phyloP scores from a whole-genome alignment of 2,113 vertebrate genomes.

The Lagenorhynchus albirostris region DNA sequence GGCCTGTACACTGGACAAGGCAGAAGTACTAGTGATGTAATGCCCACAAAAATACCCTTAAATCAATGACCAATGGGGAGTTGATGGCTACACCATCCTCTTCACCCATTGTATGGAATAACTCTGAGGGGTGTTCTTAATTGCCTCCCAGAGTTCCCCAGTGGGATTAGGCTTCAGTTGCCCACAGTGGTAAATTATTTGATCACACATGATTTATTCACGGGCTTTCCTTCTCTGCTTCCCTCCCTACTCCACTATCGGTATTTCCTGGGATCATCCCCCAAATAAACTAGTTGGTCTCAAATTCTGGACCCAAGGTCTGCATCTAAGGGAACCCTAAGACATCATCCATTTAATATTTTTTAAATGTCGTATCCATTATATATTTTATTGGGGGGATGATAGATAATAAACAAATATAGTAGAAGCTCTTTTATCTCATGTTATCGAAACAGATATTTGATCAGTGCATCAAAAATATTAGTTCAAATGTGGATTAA shows the following conservation, averaged over 20 bases:
- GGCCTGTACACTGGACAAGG: neutral
- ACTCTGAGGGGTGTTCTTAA: neutral
- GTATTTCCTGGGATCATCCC: neutral
- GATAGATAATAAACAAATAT: neutral
- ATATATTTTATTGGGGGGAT: neutral
- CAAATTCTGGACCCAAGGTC: neutral
- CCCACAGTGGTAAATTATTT: neutral
- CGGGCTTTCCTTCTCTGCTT: neutral
- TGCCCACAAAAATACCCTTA: neutral
- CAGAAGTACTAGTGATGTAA: neutral
- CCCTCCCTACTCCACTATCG: neutral
- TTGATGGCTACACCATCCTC: neutral
- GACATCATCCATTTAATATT: neutral
- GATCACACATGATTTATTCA: neutral
- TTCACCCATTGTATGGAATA: neutral
- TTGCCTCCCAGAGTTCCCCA: neutral
- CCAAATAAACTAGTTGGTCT: neutral
- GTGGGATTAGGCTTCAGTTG: neutral
- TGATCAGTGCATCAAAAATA: neutral
- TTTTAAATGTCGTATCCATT: neutral
- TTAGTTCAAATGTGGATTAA: conserved; percentile 9
- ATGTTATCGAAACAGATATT: neutral
- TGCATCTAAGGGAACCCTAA: neutral
- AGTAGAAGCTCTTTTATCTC: neutral
- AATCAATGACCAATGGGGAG: neutral